phyloP scores from a whole-genome alignment of 2,113 vertebrate species.

The Prietella phreatophila region DNA sequence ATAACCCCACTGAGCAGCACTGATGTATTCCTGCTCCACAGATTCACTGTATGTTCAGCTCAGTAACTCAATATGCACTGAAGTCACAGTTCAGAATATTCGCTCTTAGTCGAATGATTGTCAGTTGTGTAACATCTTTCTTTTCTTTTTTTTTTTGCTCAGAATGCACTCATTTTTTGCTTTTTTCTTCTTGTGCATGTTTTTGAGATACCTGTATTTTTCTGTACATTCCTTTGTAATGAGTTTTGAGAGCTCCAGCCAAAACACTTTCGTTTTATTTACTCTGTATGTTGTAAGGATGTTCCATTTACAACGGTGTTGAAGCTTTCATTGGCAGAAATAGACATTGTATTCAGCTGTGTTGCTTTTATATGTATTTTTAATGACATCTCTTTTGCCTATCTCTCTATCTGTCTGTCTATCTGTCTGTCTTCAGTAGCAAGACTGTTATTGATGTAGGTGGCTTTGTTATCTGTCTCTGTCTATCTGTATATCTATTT shows the following conservation, averaged over 20 bases:
- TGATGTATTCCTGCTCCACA: not conserved
- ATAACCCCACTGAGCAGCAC: not conserved
- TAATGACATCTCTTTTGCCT: not conserved
- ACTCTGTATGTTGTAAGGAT: conserved; percentile 36
- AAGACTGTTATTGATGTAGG: not conserved
- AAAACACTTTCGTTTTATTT: conserved; percentile 50
- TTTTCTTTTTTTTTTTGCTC: not conserved
- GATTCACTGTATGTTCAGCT: not conserved
- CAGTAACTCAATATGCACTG: not conserved
- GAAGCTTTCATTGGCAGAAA: conserved; percentile 34
- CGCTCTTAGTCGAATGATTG: not conserved
- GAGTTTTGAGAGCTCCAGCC: conserved; percentile 49
- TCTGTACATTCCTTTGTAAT: conserved; percentile 44
- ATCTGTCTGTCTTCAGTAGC: not conserved
- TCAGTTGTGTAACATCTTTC: not conserved
- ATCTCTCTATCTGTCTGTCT: not conserved
- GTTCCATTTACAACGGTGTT: conserved; percentile 29
- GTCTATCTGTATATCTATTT: not conserved
- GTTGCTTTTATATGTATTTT: not conserved
- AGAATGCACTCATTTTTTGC: not conserved
- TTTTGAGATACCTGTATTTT: conserved; percentile 5
- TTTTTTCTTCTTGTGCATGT: conserved; percentile 15
- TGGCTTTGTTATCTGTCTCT: not conserved
- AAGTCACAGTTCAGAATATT: not conserved
- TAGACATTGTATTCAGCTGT: conserved; percentile 20